Base-by-base conservation (phyloP, 2,888 invertebrate genomes). In the Ophion costatus region DNA sequence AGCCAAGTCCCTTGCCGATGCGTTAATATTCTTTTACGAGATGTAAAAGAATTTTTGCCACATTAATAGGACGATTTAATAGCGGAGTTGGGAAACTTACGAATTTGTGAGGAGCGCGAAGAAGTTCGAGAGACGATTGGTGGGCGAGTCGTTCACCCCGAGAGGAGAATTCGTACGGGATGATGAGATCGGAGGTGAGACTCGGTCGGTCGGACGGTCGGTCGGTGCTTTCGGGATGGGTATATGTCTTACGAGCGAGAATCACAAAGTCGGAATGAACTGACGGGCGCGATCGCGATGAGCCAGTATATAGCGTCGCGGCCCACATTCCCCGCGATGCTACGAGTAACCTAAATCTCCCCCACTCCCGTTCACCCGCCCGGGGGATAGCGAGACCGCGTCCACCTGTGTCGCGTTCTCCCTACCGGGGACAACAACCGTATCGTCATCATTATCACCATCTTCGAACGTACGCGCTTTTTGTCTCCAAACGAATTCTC, bases 341-440 rank as follows among this genome's bases (percentile, higher is more conserved):
- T 91, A 92, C 93, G 91, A 92, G 93, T 93, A 93, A 93, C 93
- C 93, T 92, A 93, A 93, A 93, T 93, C 91, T 89, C 92, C 91
- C 93, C 93, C 93, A 91, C 93, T 87, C 87, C 61, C 76, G 76
- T n/a, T 56, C 22, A 5, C 14, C 33, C 51, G 70, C 76, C 78
- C 51, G 61, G 24, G 51, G 79, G 76, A 67, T 51, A 51, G 51
- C 17, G 51, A 17, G 38, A 38, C 9, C 38, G 38, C 38, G 82
- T 38, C 81, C 84, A 70, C 78, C 87, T 29, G 61, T 67, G 64
- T 61, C 61, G 75, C 66, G 33, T 56, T 74, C 73, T 74, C 57
- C 22, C 57, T 71, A 70, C 38, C 38, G 63, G 56, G 63, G 20
- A 20, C 51, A 51, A 51, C 51, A 51, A 51, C 51, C 51, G 51